Evolutionary conservation across 2,113 vertebrate genomes (phyloP), one percentile per base, ranked within the genome.

Genomic region (Lontra canadensis): DNA sequence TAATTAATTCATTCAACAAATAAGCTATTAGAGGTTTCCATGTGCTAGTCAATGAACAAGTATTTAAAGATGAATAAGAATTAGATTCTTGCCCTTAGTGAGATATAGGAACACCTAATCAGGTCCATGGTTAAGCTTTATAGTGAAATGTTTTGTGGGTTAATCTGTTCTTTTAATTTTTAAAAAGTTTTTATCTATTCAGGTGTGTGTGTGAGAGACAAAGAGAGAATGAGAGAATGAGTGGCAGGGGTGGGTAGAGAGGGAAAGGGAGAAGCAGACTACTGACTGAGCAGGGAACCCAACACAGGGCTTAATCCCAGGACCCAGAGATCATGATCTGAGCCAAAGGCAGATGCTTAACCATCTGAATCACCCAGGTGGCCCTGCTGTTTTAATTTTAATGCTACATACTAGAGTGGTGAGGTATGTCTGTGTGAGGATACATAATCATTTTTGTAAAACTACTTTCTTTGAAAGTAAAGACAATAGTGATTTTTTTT

Each of bases 1-100:
- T 67, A 20, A 65, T 80, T 94, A 63, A 94, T 90, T 96, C 69
- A 90, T 63, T 86, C 44, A 92, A 74, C 29, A 96, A 96, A 93
- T 61, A 13, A 18, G 15, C 34, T 79, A 42, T 31, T 15, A 63
- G 26, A 86, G 2, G 25, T 86, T 86, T 31, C 26, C 31, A n/a
- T 13, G 17, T 67, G 21, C 7, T n/a, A 78, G n/a, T 2, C 12
- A 90, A 8, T 39, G 49, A 83, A 42, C 21, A 73, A 42, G 34
- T 69, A 89, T 82, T 74, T 63, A 57, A 67, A 88, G 71, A 85
- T 55, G 25, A 93, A 9, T 52, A 85, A 88, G 31, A 42, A 7
- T 44, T 9, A 69, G 25, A 42, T 61, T 10, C 26, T 65, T 94
- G 25, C 8, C 29, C 20, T 89, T 78, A 55, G 57, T 84, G 63